Percentiles rank a stretch among this genome's conserved stretches.
Evolutionary conservation across 1,140 invertebrate genomes (phyloP).

Genomic region (Olivierus martensii): DNA sequence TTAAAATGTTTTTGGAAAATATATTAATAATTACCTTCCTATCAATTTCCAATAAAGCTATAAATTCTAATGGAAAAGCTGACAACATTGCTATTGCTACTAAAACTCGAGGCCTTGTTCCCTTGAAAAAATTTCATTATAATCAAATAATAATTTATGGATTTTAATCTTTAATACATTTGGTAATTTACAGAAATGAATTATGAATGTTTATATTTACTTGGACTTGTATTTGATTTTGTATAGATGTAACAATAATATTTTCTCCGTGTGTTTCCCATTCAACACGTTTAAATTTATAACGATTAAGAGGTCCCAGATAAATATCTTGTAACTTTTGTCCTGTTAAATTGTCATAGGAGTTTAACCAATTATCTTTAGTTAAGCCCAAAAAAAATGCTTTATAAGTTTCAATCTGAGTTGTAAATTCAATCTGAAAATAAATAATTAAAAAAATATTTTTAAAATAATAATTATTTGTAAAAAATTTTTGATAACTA

Average conservation of each 20-base stretch:
- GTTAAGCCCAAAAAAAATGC: neutral
- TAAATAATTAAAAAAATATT: no score
- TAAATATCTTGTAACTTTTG: neutral
- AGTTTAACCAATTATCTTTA: slow-evolving; percentile 1
- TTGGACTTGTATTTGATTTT: neutral
- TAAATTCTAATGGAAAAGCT: slow-evolving; percentile 2
- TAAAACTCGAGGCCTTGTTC: no score
- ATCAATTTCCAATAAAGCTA: slow-evolving; percentile 1
- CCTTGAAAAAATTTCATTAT: no score
- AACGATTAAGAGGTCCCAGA: neutral
- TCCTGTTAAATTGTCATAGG: neutral
- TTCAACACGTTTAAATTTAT: neutral
- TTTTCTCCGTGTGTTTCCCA: slow-evolving; percentile 4
- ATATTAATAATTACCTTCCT: no score
- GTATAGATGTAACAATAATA: neutral
- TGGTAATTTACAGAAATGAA: no score
- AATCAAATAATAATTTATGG: no score
- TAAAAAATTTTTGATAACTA: no score
- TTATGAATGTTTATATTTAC: no score
- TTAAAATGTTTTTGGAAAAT: no score
- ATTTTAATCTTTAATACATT: no score
- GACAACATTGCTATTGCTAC: neutral
- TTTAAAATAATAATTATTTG: no score
- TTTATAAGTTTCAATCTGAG: neutral
- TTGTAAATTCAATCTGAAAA: no score